A percentile compares a stretch with the other conserved stretches of the same genome.
Conservation (phyloP, 2,888 invertebrate species). For the Conomelus anceps region DNA sequence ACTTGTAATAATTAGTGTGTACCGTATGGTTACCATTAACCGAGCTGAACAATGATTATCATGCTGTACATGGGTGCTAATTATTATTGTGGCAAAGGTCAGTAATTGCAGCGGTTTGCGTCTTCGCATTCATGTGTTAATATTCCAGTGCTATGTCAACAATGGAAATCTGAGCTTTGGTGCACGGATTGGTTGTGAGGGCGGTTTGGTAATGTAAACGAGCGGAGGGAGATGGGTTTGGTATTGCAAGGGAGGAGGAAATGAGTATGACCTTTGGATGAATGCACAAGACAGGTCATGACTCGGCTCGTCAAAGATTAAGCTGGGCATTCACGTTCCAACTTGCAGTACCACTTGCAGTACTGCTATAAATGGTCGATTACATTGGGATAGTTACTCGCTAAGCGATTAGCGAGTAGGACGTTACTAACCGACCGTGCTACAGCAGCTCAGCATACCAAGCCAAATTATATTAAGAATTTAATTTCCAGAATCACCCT, state of each 20-base stretch:
- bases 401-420: too few species aligned
- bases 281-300: too few species aligned
- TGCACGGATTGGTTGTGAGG: neutral
- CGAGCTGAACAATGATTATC: neutral
- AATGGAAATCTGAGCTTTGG: neutral
- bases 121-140: neutral
- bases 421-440: too few species aligned
- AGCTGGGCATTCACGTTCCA: too few species aligned
- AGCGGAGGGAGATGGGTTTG: neutral
- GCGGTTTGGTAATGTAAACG: neutral
- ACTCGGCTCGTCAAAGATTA: too few species aligned
- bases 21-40: neutral
- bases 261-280: neutral
- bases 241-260: too few species aligned
- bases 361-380: too few species aligned
- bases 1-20: neutral
- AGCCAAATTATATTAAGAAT: too few species aligned
- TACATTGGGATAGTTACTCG: too few species aligned
- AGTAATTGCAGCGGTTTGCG: neutral
- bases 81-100: neutral
- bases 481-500: too few species aligned
- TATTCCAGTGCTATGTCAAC: neutral
- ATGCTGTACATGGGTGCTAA: neutral
- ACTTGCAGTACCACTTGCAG: too few species aligned
- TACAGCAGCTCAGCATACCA: too few species aligned